Base-by-base conservation (phyloP, 2,113 vertebrate genomes). In the Oryzias melastigma region DNA sequence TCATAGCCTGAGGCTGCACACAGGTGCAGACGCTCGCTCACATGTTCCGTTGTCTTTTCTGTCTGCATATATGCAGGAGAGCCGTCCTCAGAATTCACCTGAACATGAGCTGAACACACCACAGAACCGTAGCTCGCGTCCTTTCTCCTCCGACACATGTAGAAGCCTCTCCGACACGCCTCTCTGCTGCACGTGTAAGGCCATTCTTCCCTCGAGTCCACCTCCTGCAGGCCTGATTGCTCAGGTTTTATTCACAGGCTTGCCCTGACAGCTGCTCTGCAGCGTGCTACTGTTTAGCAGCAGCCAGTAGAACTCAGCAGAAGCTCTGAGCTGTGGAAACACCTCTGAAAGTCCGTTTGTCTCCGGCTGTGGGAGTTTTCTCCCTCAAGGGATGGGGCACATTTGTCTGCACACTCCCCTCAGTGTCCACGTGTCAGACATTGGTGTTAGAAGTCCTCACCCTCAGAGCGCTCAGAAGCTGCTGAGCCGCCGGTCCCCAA, bases 101-200 rank as follows among this genome's bases (percentile, higher is more conserved):
- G 19, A 19, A 16, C 52, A 65, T 14, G 48, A 68, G 57, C 40
- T 49, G 57, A 67, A 40, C 27, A 18, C 22, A 17, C 15, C 8
- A 10, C 3, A 73, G 63, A 53, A 24, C 15, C 42, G 65, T 55
- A 52, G 7, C 57, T 78, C 35, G 40, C 52, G 61, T 43, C 25
- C 46, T 49, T 63, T 64, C 62, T 40, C 58, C 0, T 17, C 46
- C 12, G 76, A 72, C 83, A 88, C 87, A 84, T 80, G 89, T 84
- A 73, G 73, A 63, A n/a, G 65, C 78, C 65, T 62, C 55, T 65
- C 3, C 7, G 65, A 54, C 78, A 80, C n/a, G 62, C 79, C 67
- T 59, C 51, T 52, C 40, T 1, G 50, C 60, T 69, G 61, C 84
- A 86, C 85, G 82, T 90, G 88, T 68, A 71, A 68, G 53, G 61